Conservation (phyloP, 2,888 invertebrate genomes). For the Scaptomyza cyrtandrae region DNA sequence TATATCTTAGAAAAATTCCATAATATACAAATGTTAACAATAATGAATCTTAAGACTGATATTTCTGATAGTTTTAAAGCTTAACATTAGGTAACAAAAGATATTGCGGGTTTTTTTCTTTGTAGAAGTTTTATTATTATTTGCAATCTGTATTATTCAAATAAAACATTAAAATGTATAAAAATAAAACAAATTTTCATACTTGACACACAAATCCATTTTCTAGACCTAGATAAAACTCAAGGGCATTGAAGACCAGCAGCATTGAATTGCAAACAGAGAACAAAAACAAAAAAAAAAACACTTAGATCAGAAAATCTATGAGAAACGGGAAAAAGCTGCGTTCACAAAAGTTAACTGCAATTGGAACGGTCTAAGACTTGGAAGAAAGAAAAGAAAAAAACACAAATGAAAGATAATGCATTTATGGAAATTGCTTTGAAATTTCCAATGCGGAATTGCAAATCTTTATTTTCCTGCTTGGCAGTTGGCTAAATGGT, state of each 20-base stretch:
- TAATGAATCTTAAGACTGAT: no score
- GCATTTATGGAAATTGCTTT: constrained; percentile 53
- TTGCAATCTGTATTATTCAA: neutral
- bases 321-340: constrained; percentile 41
- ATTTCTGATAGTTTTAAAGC: no score
- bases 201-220: constrained; percentile 3
- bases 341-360: constrained; percentile 40
- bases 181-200: neutral
- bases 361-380: constrained; percentile 25
- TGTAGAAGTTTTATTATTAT: no score
- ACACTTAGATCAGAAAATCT: constrained; percentile 12
- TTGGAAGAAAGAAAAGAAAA: constrained; percentile 1
- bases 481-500: neutral
- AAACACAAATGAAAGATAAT: constrained; percentile 9
- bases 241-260: neutral
- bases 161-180: neutral
- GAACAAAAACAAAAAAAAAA: constrained; percentile 23
- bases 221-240: neutral
- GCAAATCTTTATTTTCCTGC: constrained; percentile 37
- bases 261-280: neutral
- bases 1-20: no score
- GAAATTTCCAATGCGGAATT: constrained; percentile 43
- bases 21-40: no score
- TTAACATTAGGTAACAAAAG: no score
- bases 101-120: no score